Evolutionary conservation across 2,113 vertebrate genomes (phyloP).

Genomic region (Halcyon malimbica): DNA sequence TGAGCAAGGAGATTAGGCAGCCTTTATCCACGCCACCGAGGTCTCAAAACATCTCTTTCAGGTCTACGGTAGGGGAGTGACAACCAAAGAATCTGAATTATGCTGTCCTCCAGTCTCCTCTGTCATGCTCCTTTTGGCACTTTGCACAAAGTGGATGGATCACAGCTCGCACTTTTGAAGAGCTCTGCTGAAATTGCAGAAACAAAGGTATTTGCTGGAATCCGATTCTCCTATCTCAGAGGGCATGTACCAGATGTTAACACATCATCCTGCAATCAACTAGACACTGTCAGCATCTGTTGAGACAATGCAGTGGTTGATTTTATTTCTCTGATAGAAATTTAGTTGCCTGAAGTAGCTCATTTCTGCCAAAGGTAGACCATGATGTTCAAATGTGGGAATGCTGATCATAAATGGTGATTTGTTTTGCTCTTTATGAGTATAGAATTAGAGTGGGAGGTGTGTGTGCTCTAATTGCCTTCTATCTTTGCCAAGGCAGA

Average conservation of each 20-base stretch:
- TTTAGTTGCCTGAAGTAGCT: background rate
- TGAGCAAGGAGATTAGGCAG: background rate
- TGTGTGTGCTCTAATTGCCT: background rate
- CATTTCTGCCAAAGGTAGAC: background rate
- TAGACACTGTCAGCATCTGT: background rate
- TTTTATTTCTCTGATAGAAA: background rate
- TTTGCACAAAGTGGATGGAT: background rate
- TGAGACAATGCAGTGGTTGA: background rate
- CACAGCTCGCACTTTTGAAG: background rate
- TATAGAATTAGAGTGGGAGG: background rate
- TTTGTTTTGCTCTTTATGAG: background rate
- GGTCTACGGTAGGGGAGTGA: background rate
- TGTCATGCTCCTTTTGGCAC: background rate
- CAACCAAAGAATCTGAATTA: conserved; percentile 1
- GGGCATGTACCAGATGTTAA: background rate
- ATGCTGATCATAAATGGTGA: conserved; percentile 6
- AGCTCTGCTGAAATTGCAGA: background rate
- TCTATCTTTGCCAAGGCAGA: background rate
- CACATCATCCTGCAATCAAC: background rate
- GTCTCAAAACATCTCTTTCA: conserved; percentile 7
- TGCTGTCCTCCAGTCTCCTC: background rate
- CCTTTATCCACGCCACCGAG: background rate
- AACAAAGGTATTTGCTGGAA: background rate
- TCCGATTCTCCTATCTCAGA: background rate
- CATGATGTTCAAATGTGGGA: background rate